Percentiles rank a stretch among this genome's conserved stretches.
Evolutionary conservation across 2,113 vertebrate genomes (phyloP).

Genomic region (Puffinus mauretanicus): DNA sequence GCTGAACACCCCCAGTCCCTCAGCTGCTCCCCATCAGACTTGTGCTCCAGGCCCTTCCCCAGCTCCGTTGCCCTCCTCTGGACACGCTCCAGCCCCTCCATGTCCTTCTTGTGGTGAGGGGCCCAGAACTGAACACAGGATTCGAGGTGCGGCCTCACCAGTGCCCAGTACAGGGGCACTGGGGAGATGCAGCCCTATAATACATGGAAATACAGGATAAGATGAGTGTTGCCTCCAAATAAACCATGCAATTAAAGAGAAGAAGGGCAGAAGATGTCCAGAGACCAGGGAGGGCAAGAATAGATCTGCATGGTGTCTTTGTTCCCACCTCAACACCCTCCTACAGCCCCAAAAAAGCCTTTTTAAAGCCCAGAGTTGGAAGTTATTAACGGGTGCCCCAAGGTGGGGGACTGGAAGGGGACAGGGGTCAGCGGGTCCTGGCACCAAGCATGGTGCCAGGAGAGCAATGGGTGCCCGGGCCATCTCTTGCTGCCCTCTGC

Average conservation of each 20-base stretch:
- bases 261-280: neutral
- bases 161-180: no score
- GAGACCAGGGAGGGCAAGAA: neutral
- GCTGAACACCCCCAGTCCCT: no score
- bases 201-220: accelerated
- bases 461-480: neutral
- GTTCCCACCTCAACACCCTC: neutral
- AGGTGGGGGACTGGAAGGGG: no score
- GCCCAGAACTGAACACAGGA: no score
- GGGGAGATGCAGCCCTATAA: neutral
- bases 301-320: accelerated
- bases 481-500: neutral
- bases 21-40: no score
- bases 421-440: no score
- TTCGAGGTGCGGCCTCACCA: no score
- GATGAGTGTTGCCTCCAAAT: accelerated
- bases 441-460: neutral
- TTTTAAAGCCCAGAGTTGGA: neutral
- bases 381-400: neutral
- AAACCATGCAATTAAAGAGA: neutral
- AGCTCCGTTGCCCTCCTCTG: no score
- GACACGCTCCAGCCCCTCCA: no score
- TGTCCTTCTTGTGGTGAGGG: no score
- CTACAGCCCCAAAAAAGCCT: neutral
- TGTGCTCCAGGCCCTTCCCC: no score